These are phyloP conservation scores for Bilobella aurantiaca DNA, from an alignment of 1,140 invertebrate species.

Conservation along the genomic window DNA sequence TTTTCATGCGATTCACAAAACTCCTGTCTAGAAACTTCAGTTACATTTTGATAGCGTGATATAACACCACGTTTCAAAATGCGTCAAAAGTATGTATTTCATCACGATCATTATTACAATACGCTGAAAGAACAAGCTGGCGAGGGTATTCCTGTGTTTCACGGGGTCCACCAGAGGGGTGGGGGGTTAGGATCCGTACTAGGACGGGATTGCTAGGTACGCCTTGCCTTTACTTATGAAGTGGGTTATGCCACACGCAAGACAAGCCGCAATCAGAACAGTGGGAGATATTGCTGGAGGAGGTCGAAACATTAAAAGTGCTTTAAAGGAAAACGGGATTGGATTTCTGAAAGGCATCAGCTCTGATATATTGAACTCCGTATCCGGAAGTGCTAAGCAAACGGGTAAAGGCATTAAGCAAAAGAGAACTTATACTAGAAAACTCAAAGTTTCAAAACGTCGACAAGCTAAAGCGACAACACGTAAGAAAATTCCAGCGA, in stretches of 20 bases:
- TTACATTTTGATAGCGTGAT: too few relatives aligned
- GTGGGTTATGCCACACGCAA: constrained; percentile 15
- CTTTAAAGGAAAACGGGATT: neutral
- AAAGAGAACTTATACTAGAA: neutral
- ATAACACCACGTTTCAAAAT: too few relatives aligned
- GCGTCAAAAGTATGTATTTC: neutral
- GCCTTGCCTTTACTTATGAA: constrained; percentile 11
- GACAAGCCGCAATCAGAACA: constrained; percentile 6
- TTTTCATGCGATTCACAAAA: too few relatives aligned
- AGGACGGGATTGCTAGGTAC: constrained; percentile 11
- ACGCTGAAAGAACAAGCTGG: constrained; percentile 7
- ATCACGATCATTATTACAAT: constrained; percentile 5
- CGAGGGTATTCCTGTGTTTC: constrained; percentile 4
- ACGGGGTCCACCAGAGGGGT: constrained; percentile 6
- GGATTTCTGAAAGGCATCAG: constrained; percentile 7
- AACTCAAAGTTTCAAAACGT: neutral
- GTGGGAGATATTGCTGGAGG: neutral
- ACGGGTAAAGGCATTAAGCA: neutral
- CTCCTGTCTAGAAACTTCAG: too few relatives aligned
- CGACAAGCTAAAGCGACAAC: neutral
- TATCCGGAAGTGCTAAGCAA: neutral
- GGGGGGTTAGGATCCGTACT: constrained; percentile 12
- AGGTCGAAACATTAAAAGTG: neutral
- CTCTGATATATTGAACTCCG: neutral
- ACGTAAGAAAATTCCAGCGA: neutral